Evolutionary conservation across 1,140 invertebrate species (phyloP), one percentile per base, ranked within the genome.

Genomic region (Theocolax elegans): DNA sequence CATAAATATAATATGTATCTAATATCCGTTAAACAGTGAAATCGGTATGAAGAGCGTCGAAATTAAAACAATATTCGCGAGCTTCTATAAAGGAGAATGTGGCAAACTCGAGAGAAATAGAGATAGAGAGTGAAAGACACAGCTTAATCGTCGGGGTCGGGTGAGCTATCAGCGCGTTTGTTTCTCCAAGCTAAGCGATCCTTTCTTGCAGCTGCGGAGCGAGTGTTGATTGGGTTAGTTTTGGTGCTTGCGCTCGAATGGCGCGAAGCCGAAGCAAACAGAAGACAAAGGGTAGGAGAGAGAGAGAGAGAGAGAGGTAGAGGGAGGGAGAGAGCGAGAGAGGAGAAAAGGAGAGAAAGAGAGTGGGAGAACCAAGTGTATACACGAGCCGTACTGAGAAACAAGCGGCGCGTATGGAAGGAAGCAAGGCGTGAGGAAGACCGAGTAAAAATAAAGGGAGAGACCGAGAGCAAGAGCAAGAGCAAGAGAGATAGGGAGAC

Each of bases 321-420:
- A 35, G n/a, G 17, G 19, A 35, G 29, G 53, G 21, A 15, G 19
- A 31, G 23, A 25, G 35, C 29, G 15, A 2, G 17, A 19, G 23
- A 25, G 21, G 29, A 40, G 2, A n/a, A 13, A 42, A 13, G 12
- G 19, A 58, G 13, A 21, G 21, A 4, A 38, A 17, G 7, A 3
- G 10, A 9, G 13, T 75, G 76, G 76, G 81, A 83, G 79, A n/a
- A n/a, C n/a, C n/a, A n/a, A n/a, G n/a, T n/a, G n/a, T n/a, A n/a
- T n/a, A n/a, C n/a, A n/a, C n/a, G n/a, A n/a, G n/a, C n/a, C n/a
- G n/a, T n/a, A n/a, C n/a, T n/a, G n/a, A n/a, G n/a, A n/a, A n/a
- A n/a, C n/a, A n/a, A n/a, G n/a, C n/a, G n/a, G 31, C 31, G 31
- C 31, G 77, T 77, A 76, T 66, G 79, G 79, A 82, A 77, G 78